Conservation (phyloP, 2,113 vertebrate species). For the Cygnus atratus region DNA sequence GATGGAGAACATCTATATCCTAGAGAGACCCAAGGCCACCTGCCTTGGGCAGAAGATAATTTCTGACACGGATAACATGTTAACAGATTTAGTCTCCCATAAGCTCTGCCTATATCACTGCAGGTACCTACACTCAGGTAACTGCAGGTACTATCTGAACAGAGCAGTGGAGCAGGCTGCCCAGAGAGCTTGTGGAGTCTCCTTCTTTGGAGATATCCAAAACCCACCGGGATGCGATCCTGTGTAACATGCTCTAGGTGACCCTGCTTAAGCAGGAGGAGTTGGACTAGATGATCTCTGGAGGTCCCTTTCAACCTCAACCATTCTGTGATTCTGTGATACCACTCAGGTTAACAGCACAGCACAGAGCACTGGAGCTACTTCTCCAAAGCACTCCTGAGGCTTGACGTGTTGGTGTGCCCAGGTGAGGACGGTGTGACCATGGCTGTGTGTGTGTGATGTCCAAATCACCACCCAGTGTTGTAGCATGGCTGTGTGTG, state of each 20-base stretch:
- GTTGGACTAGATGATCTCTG: no score
- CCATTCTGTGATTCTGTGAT: no score
- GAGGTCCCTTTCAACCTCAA: no score
- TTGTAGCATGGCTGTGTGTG: no score
- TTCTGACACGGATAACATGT: background rate
- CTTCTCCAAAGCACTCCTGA: slow-evolving; percentile 4
- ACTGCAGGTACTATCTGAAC: background rate
- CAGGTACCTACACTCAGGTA: background rate
- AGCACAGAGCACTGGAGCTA: background rate
- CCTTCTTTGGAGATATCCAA: no score
- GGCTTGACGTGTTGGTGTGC: background rate
- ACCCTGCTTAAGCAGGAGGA: no score
- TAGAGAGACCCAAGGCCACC: background rate
- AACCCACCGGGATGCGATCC: no score
- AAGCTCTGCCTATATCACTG: background rate
- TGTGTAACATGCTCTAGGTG: no score
- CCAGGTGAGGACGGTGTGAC: background rate
- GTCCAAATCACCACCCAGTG: no score
- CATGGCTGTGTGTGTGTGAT: no score
- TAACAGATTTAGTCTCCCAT: slow-evolving; percentile 33
- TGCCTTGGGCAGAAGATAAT: slow-evolving; percentile 26
- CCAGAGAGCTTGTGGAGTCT: no score
- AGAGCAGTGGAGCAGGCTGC: no score
- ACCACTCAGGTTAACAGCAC: background rate
- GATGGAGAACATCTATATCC: background rate